Evolutionary conservation across 2,797 vertebrate species (phyloP).

Genomic region (Micropoecilia bifurca): DNA sequence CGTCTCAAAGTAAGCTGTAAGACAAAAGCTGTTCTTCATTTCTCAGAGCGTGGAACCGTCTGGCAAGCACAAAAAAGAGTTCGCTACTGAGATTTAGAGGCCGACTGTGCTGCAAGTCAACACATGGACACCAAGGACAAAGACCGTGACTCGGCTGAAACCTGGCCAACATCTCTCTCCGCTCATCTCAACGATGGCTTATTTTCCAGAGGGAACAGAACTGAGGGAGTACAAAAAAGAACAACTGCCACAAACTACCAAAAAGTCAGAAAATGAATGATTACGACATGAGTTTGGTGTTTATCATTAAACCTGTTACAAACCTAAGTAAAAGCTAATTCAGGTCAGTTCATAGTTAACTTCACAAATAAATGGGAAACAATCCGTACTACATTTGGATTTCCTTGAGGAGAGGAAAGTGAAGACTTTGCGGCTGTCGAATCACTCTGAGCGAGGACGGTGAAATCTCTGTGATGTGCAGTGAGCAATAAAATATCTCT

Average conservation of each 20-base stretch:
- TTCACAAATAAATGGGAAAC: slow-evolving; percentile 20
- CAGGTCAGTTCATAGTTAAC: slow-evolving; percentile 19
- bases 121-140: slow-evolving; percentile 21
- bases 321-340: slow-evolving; percentile 19
- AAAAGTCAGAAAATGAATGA: slow-evolving; percentile 17
- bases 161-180: slow-evolving; percentile 49
- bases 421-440: slow-evolving; percentile 7
- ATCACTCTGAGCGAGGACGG: slow-evolving; percentile 24
- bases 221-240: slow-evolving; percentile 14
- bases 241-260: slow-evolving; percentile 18
- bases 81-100: slow-evolving; percentile 9
- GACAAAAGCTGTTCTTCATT: slow-evolving; percentile 1
- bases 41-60: slow-evolving; percentile 2
- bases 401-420: slow-evolving; percentile 23
- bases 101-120: slow-evolving; percentile 44
- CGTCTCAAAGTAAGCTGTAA: slow-evolving; percentile 3
- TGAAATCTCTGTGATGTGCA: slow-evolving; percentile 33
- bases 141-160: slow-evolving; percentile 21
- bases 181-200: slow-evolving; percentile 66
- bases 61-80: not conserved
- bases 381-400: slow-evolving; percentile 6
- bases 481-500: slow-evolving; percentile 56
- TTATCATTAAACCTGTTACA: slow-evolving; percentile 6
- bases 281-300: slow-evolving; percentile 5
- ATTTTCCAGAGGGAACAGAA: slow-evolving; percentile 57